Percentiles rank a stretch among this genome's conserved stretches.
Evolutionary conservation across 2,113 vertebrate species (phyloP).

Genomic region (Stigmatopora argus): DNA sequence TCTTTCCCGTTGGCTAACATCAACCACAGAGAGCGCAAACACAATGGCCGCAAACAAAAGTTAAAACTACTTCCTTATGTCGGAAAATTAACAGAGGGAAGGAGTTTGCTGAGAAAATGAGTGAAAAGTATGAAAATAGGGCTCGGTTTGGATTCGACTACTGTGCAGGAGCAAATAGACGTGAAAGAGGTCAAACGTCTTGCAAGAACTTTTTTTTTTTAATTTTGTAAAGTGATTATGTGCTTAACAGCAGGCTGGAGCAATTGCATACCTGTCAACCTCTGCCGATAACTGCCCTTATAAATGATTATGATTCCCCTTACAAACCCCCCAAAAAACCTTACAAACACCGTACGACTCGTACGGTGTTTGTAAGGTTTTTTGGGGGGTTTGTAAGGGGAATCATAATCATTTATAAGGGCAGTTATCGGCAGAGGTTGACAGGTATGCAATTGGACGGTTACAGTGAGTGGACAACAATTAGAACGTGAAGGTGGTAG

Average conservation of each 20-base stretch:
- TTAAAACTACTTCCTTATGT: constrained; percentile 48
- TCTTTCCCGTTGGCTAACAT: constrained; percentile 30
- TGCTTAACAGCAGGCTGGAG: constrained; percentile 34
- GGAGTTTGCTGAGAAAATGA: constrained; percentile 1
- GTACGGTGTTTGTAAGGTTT: too few relatives aligned
- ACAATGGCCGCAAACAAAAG: constrained; percentile 49
- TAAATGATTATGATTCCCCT: too few relatives aligned
- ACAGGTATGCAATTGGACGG: constrained; percentile 5
- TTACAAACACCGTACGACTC: too few relatives aligned
- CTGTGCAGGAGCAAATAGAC: background rate
- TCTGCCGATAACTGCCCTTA: too few relatives aligned
- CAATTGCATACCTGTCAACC: too few relatives aligned
- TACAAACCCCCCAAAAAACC: too few relatives aligned
- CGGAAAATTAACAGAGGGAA: constrained; percentile 24
- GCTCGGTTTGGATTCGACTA: background rate
- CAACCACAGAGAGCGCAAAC: constrained; percentile 53
- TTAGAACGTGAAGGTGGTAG: constrained; percentile 58
- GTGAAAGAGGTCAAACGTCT: background rate
- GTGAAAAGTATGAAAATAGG: background rate
- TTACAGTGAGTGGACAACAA: constrained; percentile 58
- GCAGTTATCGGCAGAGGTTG: too few relatives aligned
- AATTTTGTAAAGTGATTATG: constrained; percentile 43
- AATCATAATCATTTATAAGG: too few relatives aligned
- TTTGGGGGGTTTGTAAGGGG: too few relatives aligned
- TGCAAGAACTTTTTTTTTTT: constrained; percentile 5